Base-by-base conservation (phyloP, 2,888 invertebrate genomes). In the Metellina segmentata region DNA sequence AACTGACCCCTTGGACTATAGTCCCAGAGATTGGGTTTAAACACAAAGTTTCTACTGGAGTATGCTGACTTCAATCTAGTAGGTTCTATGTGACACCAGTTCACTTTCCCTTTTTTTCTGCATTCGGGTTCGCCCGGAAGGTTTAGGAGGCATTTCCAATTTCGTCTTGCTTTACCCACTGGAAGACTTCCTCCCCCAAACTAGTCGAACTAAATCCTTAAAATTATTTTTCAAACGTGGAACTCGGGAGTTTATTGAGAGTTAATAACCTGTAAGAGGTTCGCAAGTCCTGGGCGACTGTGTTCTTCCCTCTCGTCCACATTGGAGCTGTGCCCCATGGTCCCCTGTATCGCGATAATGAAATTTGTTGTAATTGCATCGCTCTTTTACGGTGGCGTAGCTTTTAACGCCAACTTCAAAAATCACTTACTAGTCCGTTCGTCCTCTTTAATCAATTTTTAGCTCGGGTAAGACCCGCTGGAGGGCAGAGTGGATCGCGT, bases 311-410 rank as follows among this genome's bases (percentile, higher is more conserved):
- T 34, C 34, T 34, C 34, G 34, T 4, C 34, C 34, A 34, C 34
- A 34, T 34, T 34, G 34, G 34, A 71, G 71, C 20, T 71, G n/a
- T 20, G 71, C 11, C 61, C 34, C 49, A 49, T 48, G 9, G 77
- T 34, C 74, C 48, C 71, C 53, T 48, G 74, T 74, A 85, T 85
- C 74, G 53, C 53, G 85, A 61, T 85, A 85, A 85, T 75, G 85
- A 74, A 85, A 53, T 85, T 85, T 74, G 75, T 75, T 75, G 70
- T 71, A 86, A 78, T 87, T 87, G 79, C 87, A 87, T 87, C 81
- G 71, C 71, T 70, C 70, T 87, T 79, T 79, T 72, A 81, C 71
- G 87, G 53, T 81, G 52, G 69, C 61, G 16, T 61, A 75, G 52
- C 81, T 88, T 88, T 81, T 81, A 88, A 81, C 81, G 53, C 81